Base-by-base conservation (phyloP, 2,888 invertebrate genomes). In the Cantharis rustica region DNA sequence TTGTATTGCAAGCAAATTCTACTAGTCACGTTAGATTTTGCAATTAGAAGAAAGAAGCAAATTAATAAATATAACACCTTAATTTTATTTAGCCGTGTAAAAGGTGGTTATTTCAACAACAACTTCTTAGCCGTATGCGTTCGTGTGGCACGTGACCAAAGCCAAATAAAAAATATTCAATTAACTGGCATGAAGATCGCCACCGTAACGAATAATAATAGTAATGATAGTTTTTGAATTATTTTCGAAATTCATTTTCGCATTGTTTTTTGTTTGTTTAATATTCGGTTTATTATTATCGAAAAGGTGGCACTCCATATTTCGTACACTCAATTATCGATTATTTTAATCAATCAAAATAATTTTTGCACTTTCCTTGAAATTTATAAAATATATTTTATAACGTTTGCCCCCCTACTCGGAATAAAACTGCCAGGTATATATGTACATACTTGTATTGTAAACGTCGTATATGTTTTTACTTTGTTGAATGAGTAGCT, bases 381-480 rank as follows among this genome's bases (percentile, higher is more conserved):
- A 17, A 66, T 16, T 20, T 66, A 66, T 66, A 20, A 66, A 63
- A 63, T 63, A 20, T n/a, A 20, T 66, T n/a, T 66, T 20, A n/a
- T 66, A 66, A 23, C 64, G 64, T 27, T 74, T 16, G 71, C 69
- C 75, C 72, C 64, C 62, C 61, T 68, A 62, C 61, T 31, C 23
- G 9, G 23, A 63, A 75, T 62, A 47, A 71, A 61, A 63, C 72
- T 69, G 64, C 16, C 69, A 75, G 75, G 75, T 75, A 75, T 75
- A 75, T 72, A 75, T 71, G 64, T 75, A 31, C 47, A 47, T 47
- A 47, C 75, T 68, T 75, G 75, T 68, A 75, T 75, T 68, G 75
- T 75, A 75, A 23, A 61, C 47, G 71, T 70, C 68, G 72, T 31
- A 74, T 74, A 69, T 69, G 72, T 75, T 75, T 75, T 75, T 71